Percentiles rank a stretch among this genome's conserved stretches.
Conservation (phyloP, 2,113 vertebrate genomes). For the Sprattus sprattus region DNA sequence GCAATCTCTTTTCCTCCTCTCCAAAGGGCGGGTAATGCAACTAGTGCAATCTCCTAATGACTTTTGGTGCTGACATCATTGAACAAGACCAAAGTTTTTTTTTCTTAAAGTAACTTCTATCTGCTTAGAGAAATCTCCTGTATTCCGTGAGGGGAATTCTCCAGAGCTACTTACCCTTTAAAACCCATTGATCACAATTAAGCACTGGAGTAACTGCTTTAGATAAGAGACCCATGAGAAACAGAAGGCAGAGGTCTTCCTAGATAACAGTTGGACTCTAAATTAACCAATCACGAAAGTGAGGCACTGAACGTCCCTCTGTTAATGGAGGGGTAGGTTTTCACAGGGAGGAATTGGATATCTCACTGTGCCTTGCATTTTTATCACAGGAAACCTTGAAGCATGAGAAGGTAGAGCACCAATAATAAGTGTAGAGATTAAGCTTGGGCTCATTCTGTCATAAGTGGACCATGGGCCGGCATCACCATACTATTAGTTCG, state of each 20-base stretch:
- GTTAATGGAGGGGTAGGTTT: neutral
- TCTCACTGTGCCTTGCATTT: neutral
- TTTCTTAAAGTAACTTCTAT: neutral
- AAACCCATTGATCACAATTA: constrained; percentile 35
- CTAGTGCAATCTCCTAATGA: neutral
- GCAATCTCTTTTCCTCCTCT: neutral
- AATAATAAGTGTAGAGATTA: neutral
- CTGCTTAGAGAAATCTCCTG: neutral
- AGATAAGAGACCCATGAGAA: neutral
- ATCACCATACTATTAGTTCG: neutral
- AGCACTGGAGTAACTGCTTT: neutral
- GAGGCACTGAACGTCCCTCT: neutral
- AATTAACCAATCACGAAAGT: neutral
- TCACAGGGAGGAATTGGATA: neutral
- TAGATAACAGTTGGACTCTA: neutral
- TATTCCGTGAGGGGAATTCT: constrained; percentile 3
- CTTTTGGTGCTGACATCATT: constrained; percentile 2
- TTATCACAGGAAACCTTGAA: neutral
- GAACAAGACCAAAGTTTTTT: constrained; percentile 13
- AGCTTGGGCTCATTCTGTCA: neutral
- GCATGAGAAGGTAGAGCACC: neutral
- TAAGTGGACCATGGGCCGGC: neutral
- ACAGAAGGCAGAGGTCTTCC: neutral
- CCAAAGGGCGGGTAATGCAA: neutral
- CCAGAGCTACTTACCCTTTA: constrained; percentile 23